Conservation (phyloP, 2,113 vertebrate genomes). For the Carassius gibelio region DNA sequence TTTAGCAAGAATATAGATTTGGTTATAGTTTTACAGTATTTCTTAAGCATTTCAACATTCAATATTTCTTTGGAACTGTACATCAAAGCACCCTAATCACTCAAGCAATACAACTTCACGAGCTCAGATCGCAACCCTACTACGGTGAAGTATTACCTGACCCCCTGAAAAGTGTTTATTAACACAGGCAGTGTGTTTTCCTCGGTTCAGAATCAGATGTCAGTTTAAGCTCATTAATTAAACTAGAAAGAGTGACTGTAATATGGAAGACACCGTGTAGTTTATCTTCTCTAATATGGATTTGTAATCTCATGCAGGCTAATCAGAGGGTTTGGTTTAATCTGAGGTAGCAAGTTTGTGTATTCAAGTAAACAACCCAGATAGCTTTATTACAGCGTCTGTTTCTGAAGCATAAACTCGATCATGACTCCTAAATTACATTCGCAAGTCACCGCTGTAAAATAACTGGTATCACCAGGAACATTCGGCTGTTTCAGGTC, state of each 20-base stretch:
- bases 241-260: background rate
- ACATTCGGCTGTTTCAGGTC: constrained; percentile 38
- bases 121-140: constrained; percentile 34
- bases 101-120: constrained; percentile 35
- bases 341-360: constrained; percentile 55
- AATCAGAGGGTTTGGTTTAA: constrained; percentile 46
- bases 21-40: constrained; percentile 60
- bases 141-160: constrained; percentile 29
- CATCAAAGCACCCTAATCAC: constrained; percentile 46
- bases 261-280: background rate
- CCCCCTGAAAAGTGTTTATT: constrained; percentile 27
- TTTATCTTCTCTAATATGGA: constrained; percentile 12
- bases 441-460: constrained; percentile 40
- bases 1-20: constrained; percentile 61
- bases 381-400: constrained; percentile 40
- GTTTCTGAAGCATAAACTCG: constrained; percentile 40
- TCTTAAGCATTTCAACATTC: constrained; percentile 55
- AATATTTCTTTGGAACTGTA: constrained; percentile 60
- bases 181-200: constrained; percentile 41
- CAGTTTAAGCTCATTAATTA: background rate
- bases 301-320: constrained; percentile 54
- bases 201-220: constrained; percentile 25
- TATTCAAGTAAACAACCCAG: constrained; percentile 58
- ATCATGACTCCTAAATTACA: constrained; percentile 35
- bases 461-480: constrained; percentile 38